Conservation (phyloP, 1,140 invertebrate species). For the Trichogramma pretiosum region DNA sequence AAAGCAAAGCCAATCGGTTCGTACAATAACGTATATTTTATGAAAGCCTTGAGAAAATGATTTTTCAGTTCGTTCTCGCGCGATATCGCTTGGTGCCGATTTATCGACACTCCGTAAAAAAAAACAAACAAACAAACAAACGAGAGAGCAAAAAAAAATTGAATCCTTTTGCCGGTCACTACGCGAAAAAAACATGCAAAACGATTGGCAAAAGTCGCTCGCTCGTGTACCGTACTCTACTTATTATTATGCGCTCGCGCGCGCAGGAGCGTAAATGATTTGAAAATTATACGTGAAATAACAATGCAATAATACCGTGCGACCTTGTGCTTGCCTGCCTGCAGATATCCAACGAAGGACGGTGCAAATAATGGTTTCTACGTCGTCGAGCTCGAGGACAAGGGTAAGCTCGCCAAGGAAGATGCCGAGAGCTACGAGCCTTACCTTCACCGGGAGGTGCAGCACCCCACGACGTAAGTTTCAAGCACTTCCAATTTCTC, state of each 20-base stretch:
- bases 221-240: neutral
- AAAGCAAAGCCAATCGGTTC: too few relatives aligned
- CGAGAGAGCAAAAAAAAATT: too few relatives aligned
- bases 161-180: too few relatives aligned
- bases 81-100: too few relatives aligned
- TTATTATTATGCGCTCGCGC: neutral
- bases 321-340: conserved; percentile 2
- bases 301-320: neutral
- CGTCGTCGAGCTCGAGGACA: conserved; percentile 45
- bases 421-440: conserved; percentile 52
- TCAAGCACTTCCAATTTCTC: too few relatives aligned
- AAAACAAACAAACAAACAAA: neutral
- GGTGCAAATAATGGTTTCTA: conserved; percentile 26
- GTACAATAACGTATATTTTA: too few relatives aligned
- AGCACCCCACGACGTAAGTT: conserved; percentile 64
- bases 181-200: too few relatives aligned
- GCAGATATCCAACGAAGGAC: conserved; percentile 26
- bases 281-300: neutral
- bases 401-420: conserved; percentile 33
- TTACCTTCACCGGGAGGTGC: conserved; percentile 54
- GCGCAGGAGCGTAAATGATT: neutral
- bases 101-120: neutral
- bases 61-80: too few relatives aligned
- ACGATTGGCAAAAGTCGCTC: too few relatives aligned
- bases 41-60: too few relatives aligned